Evolutionary conservation across 2,888 invertebrate genomes (phyloP).

Genomic region (Drosophila antonietae): DNA sequence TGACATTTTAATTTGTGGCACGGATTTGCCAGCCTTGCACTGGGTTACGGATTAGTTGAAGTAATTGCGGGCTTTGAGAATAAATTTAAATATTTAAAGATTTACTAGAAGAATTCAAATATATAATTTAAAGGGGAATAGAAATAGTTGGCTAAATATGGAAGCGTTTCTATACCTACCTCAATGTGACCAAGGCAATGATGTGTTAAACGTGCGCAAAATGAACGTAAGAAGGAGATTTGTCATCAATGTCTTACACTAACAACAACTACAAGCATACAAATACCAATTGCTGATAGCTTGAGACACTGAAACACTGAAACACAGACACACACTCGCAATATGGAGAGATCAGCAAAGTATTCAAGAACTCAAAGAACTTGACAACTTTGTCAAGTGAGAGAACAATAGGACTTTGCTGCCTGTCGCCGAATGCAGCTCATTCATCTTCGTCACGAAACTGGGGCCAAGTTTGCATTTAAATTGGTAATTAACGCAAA

Average conservation of each 20-base stretch:
- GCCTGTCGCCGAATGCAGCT: slow-evolving; percentile 38
- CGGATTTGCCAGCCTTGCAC: slow-evolving; percentile 1
- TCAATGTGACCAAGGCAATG: slow-evolving; percentile 4
- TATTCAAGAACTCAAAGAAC: slow-evolving; percentile 37
- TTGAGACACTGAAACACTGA: slow-evolving; percentile 1
- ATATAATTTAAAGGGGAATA: no score
- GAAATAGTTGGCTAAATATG: no score
- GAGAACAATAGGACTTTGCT: slow-evolving; percentile 57
- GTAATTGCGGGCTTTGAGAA: slow-evolving; percentile 8
- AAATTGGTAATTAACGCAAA: slow-evolving; percentile 80
- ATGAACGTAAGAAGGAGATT: slow-evolving; percentile 18
- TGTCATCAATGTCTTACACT: slow-evolving; percentile 31
- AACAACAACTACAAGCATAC: slow-evolving; percentile 10
- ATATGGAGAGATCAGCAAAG: slow-evolving; percentile 16
- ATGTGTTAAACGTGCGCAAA: slow-evolving; percentile 17
- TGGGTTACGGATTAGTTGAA: slow-evolving; percentile 20
- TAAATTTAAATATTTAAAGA: no score
- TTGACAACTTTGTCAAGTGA: slow-evolving; percentile 59
- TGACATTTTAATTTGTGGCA: slow-evolving; percentile 41
- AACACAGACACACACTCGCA: not conserved
- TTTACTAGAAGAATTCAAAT: no score
- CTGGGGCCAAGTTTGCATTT: slow-evolving; percentile 76
- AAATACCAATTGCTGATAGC: slow-evolving; percentile 23
- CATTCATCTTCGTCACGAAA: slow-evolving; percentile 75
- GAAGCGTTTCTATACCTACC: not conserved